A percentile compares a stretch with the other conserved stretches of the same genome.
phyloP scores from a whole-genome alignment of 53 echinoderm and acorn worm genomes.

The Holothuria scabra region DNA sequence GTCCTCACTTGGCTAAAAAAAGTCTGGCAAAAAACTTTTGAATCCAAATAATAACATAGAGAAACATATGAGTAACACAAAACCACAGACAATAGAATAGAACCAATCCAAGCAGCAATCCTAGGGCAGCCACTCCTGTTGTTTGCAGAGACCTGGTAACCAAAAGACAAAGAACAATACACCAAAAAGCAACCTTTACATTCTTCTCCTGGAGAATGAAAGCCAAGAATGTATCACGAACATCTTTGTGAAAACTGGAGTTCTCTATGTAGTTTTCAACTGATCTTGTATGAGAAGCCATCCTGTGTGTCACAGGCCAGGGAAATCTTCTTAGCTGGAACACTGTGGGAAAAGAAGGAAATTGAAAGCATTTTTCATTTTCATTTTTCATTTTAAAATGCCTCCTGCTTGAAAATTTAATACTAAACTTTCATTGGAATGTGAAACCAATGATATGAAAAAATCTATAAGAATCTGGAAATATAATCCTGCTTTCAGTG shows the following conservation, averaged over 20 bases:
- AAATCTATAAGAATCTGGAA: too few species aligned
- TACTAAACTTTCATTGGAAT: too few species aligned
- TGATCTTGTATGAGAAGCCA: conserved; percentile 5
- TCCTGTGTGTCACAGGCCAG: neutral
- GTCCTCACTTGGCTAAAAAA: conserved; percentile 16
- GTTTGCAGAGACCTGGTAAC: conserved; percentile 11
- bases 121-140: neutral
- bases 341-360: too few species aligned
- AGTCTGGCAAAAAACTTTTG: conserved; percentile 24
- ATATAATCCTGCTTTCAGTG: too few species aligned
- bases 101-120: conserved; percentile 5
- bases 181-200: conserved; percentile 21
- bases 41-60: conserved; percentile 38
- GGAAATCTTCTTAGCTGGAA: too few species aligned
- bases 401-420: too few species aligned
- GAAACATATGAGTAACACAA: conserved; percentile 21
- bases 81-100: conserved; percentile 29
- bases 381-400: too few species aligned
- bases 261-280: conserved; percentile 20
- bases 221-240: neutral
- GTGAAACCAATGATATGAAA: too few species aligned
- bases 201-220: conserved; percentile 21
- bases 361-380: too few species aligned
- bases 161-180: neutral
- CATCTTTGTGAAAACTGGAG: conserved; percentile 36